Evolutionary conservation across 2,797 vertebrate species (phyloP).

Genomic region (Cynodonichthys magdalenae): DNA sequence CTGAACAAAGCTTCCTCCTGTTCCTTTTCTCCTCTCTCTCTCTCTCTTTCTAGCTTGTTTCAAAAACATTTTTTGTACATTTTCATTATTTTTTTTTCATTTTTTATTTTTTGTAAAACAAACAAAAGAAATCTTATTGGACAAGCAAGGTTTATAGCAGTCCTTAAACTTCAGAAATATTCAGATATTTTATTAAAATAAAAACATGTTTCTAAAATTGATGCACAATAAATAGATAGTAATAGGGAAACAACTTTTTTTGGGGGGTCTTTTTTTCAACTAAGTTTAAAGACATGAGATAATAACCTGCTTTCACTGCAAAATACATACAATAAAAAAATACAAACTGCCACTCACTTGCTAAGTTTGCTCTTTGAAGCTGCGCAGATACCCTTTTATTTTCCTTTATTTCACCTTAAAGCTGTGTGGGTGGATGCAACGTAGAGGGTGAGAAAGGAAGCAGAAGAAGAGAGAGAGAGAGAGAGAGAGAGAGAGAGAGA

Average conservation of each 20-base stretch:
- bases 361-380: conserved; percentile 42
- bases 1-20: background rate
- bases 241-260: too few species aligned
- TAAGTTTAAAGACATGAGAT: background rate
- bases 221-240: background rate
- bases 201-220: background rate
- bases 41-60: background rate
- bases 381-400: conserved; percentile 44
- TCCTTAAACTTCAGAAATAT: background rate
- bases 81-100: too few species aligned
- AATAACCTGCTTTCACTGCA: too few species aligned
- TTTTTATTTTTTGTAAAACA: background rate
- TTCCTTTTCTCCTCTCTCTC: background rate
- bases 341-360: conserved; percentile 27
- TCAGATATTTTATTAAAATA: too few species aligned
- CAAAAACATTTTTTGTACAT: background rate
- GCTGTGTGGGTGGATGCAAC: conserved; percentile 68
- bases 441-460: conserved; percentile 57
- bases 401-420: conserved; percentile 56
- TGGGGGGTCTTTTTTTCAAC: conserved; percentile 28
- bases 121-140: background rate
- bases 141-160: background rate
- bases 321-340: too few species aligned
- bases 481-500: conserved; percentile 19
- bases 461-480: conserved; percentile 44